A percentile compares a stretch with the other conserved stretches of the same genome.
Evolutionary conservation across 2,888 invertebrate genomes (phyloP).

Genomic region (Xylota sylvarum): DNA sequence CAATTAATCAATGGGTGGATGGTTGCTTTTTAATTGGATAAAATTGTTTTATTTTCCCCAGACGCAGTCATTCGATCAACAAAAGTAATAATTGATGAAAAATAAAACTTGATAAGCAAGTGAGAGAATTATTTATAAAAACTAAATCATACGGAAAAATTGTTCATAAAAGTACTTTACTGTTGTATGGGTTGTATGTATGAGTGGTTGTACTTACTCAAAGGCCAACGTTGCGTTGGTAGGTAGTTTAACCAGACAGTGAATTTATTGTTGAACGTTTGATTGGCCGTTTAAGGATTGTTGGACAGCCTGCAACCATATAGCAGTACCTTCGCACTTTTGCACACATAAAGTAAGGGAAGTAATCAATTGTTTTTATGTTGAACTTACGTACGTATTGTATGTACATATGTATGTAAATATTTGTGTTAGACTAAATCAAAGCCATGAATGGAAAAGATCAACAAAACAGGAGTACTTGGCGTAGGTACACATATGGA

Average conservation of each 20-base stretch:
- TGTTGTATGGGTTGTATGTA: background rate
- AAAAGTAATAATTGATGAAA: slow-evolving; percentile 26
- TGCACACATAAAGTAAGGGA: too few relatives aligned
- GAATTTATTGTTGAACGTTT: background rate
- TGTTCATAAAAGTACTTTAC: background rate
- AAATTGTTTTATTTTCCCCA: slow-evolving; percentile 30
- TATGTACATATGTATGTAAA: too few relatives aligned
- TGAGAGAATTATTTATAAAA: slow-evolving; percentile 1
- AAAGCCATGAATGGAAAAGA: too few relatives aligned
- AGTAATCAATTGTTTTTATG: too few relatives aligned
- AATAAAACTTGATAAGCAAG: slow-evolving; percentile 17
- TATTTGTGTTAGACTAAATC: too few relatives aligned
- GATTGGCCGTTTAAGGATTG: too few relatives aligned
- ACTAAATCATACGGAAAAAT: slow-evolving; percentile 26
- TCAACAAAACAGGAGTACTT: too few relatives aligned
- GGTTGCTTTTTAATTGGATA: slow-evolving; percentile 65
- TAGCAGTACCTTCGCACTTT: too few relatives aligned
- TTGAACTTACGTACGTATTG: too few relatives aligned
- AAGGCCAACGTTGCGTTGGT: background rate
- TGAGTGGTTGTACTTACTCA: background rate
- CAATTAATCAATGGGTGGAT: slow-evolving; percentile 59
- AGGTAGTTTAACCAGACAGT: background rate
- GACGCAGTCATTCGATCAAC: slow-evolving; percentile 53
- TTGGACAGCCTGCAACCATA: too few relatives aligned
- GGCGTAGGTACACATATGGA: too few relatives aligned